Conservation (phyloP, 2,797 vertebrate species). For the Hafferia zeledoni region DNA sequence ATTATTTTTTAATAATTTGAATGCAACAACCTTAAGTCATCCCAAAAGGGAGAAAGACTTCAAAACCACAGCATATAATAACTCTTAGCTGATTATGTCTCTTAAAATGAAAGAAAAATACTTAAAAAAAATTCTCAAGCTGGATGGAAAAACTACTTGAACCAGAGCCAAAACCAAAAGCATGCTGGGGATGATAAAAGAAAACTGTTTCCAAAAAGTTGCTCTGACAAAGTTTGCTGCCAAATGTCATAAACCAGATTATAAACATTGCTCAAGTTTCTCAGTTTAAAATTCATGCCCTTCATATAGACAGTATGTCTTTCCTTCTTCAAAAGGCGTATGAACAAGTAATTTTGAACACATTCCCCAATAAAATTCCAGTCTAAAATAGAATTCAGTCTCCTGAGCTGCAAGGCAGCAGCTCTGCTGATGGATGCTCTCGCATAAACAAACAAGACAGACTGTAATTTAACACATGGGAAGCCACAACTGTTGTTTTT, state of each 20-base stretch:
- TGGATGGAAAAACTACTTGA: slow-evolving; percentile 45
- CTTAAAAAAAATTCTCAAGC: background rate
- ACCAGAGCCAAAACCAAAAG: slow-evolving; percentile 43
- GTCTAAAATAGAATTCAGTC: background rate
- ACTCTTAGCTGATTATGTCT: slow-evolving; percentile 13
- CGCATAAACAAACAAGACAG: rapidly evolving
- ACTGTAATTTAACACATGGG: background rate
- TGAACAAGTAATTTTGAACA: background rate
- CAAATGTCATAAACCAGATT: slow-evolving; percentile 33
- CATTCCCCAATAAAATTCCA: background rate
- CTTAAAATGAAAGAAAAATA: slow-evolving; percentile 20
- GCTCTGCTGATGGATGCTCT: background rate
- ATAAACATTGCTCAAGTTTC: slow-evolving; percentile 17
- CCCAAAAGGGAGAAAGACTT: slow-evolving; percentile 12
- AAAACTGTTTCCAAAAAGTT: slow-evolving; percentile 34
- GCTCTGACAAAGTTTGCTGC: slow-evolving; percentile 23
- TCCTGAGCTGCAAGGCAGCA: background rate
- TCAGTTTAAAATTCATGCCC: slow-evolving; percentile 17
- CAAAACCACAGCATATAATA: background rate
- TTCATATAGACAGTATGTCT: background rate
- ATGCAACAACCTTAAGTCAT: background rate
- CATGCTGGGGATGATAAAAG: slow-evolving; percentile 46
- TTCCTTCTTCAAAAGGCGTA: background rate
- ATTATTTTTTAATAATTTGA: slow-evolving; percentile 11
- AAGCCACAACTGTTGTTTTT: background rate